Evolutionary conservation across 1,140 invertebrate genomes (phyloP).

Genomic region (Plectus sambesii): DNA sequence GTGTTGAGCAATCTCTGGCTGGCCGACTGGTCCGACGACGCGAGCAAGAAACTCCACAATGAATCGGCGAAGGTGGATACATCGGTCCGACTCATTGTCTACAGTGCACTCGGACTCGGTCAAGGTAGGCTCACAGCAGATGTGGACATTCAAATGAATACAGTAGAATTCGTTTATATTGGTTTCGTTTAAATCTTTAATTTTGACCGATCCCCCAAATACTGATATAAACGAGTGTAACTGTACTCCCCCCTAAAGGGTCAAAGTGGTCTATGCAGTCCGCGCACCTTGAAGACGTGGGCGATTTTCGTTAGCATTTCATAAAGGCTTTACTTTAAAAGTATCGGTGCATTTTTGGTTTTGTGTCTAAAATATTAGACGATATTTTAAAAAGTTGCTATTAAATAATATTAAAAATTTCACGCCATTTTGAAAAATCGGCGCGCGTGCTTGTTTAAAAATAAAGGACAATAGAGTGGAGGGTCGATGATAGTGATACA

Average conservation of each 20-base stretch:
- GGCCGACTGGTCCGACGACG: conserved; percentile 47
- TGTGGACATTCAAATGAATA: no score
- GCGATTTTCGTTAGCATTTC: background rate
- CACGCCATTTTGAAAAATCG: background rate
- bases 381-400: no score
- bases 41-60: conserved; percentile 16
- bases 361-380: conserved; percentile 5
- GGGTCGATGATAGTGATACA: no score
- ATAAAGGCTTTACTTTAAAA: no score
- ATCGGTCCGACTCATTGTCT: conserved; percentile 29
- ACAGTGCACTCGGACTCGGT: conserved; percentile 36
- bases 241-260: background rate
- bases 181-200: background rate
- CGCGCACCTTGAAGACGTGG: background rate
- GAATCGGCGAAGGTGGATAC: conserved; percentile 14
- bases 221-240: background rate
- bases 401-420: background rate
- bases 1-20: conserved; percentile 46
- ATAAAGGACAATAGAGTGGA: no score
- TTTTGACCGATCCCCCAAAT: background rate
- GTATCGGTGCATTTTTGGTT: no score
- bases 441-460: background rate
- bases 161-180: no score
- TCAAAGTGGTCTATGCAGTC: background rate
- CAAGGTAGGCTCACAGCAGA: conserved; percentile 30